Base-by-base conservation (phyloP, 1,140 invertebrate genomes). In the Cyclina sinensis region DNA sequence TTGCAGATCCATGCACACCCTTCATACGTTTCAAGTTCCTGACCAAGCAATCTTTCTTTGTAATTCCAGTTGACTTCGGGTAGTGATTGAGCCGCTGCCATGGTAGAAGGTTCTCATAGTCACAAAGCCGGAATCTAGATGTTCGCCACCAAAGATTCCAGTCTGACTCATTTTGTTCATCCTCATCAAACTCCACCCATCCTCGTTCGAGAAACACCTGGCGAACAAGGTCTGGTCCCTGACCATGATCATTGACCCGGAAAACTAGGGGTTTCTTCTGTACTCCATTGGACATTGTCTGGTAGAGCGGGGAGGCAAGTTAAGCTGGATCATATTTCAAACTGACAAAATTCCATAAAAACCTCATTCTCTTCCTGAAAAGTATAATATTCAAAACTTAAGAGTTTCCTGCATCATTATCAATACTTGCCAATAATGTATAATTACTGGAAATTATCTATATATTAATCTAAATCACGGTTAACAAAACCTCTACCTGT, bases 101-200 rank as follows among this genome's bases (percentile, higher is more conserved):
- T 89, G 97, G 96, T 39, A 96, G 96, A 51, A 98, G 96, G 54
- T 96, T 95, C 91, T 97, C 97, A 90, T 97, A 97, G 93, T 97
- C 97, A 18, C 96, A 96, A 24, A 96, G 95, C 0, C 97, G 96
- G 92, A 98, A 97, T 12, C 97, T 97, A 14, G 97, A 97, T 4
- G 97, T 94, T 96, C 96, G 90, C 98, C 98, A 98, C 97, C 97
- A 98, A 1, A 98, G 96, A 94, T 98, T 98, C 98, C 98, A 98
- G 82, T 97, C 96, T 86, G 97, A 97, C 89, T 96, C 97, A 90
- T 96, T 97, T 91, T 96, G 96, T 46, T 94, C 95, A 90, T 93
- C 91, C 43, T 96, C 96, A 3, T 96, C 96, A 94, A 97, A 98
- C 92, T 98, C 97, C 57, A 97, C 96, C 98, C 98, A 98, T 0